Percentiles rank a stretch among this genome's conserved stretches.
Conservation (phyloP, 2,888 invertebrate genomes). For the Dicyrtomina minuta region DNA sequence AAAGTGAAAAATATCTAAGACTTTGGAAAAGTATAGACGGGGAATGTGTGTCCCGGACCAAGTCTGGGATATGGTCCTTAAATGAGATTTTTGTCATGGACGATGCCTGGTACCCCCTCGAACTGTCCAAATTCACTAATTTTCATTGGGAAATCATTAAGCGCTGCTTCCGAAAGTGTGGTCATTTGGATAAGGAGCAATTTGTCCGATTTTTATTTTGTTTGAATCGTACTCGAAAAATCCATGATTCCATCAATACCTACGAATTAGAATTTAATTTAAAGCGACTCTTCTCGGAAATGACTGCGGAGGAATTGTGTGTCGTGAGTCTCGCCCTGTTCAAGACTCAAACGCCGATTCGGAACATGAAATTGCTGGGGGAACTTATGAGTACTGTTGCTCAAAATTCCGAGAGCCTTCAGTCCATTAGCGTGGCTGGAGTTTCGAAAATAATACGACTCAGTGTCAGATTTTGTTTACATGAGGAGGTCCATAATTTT, state of each 20-base stretch:
- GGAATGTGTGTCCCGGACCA: constrained; percentile 61
- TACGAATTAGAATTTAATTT: constrained; percentile 67
- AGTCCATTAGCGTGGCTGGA: constrained; percentile 68
- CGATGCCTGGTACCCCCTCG: constrained; percentile 67
- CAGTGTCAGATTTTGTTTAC: constrained; percentile 36
- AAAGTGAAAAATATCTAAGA: constrained; percentile 64
- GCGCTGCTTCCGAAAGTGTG: constrained; percentile 63
- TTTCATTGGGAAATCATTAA: constrained; percentile 63
- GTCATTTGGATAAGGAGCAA: constrained; percentile 64
- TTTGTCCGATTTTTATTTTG: constrained; percentile 70
- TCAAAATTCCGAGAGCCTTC: constrained; percentile 61
- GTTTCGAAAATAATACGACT: constrained; percentile 56
- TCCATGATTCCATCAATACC: constrained; percentile 61
- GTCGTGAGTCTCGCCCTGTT: constrained; percentile 76
- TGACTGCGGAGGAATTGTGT: constrained; percentile 68
- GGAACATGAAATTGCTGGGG: constrained; percentile 59
- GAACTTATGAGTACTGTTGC: constrained; percentile 62
- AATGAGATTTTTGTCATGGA: constrained; percentile 62
- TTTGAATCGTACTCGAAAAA: constrained; percentile 63
- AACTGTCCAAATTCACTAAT: constrained; percentile 62
- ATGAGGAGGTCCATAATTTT: constrained; percentile 60
- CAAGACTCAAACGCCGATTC: constrained; percentile 69
- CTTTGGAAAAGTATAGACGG: constrained; percentile 70
- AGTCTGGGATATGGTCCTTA: constrained; percentile 52
- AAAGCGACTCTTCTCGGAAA: constrained; percentile 60